These are phyloP conservation scores for Colossoma macropomum DNA, from an alignment of 2,113 vertebrate genomes.

Conservation along the genomic window DNA sequence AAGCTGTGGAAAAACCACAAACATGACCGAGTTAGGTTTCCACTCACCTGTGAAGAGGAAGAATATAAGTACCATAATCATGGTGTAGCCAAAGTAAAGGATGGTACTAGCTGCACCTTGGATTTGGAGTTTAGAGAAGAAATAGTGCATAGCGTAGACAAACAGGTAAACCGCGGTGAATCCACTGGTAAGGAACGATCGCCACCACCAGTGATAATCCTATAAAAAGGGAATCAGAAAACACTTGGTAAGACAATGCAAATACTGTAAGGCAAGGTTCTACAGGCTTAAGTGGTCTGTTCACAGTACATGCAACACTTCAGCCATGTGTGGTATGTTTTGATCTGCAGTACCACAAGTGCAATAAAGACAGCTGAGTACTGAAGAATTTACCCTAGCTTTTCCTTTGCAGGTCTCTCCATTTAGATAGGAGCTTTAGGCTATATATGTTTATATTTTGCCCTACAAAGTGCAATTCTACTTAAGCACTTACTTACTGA, in stretches of 20 bases:
- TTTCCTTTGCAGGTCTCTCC: not conserved
- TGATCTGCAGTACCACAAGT: not conserved
- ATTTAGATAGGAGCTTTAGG: not conserved
- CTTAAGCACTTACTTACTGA: too few relatives aligned
- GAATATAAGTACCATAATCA: conserved; percentile 84
- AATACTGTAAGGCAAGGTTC: not conserved
- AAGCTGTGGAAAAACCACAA: not conserved
- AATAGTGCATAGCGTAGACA: conserved; percentile 87
- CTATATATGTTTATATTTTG: not conserved
- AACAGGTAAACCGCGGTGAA: conserved; percentile 97
- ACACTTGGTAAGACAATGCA: not conserved
- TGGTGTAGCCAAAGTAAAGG: conserved; percentile 82
- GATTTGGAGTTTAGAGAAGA: conserved; percentile 83
- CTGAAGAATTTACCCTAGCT: not conserved
- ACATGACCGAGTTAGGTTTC: too few relatives aligned
- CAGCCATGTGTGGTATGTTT: not conserved
- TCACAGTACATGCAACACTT: not conserved
- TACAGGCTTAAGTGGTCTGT: too few relatives aligned
- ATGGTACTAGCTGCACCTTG: conserved; percentile 80
- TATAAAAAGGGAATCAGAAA: conserved; percentile 58
- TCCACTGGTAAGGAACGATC: conserved; percentile 96
- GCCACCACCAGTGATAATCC: conserved; percentile 99
- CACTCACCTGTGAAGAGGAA: conserved; percentile 83
- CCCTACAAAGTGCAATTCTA: too few relatives aligned
- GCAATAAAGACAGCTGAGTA: not conserved